These are phyloP conservation scores for Hydra vulgaris DNA, from an alignment of 30 jellyfish, hydroid and myxozoan species.

Conservation along the genomic window DNA sequence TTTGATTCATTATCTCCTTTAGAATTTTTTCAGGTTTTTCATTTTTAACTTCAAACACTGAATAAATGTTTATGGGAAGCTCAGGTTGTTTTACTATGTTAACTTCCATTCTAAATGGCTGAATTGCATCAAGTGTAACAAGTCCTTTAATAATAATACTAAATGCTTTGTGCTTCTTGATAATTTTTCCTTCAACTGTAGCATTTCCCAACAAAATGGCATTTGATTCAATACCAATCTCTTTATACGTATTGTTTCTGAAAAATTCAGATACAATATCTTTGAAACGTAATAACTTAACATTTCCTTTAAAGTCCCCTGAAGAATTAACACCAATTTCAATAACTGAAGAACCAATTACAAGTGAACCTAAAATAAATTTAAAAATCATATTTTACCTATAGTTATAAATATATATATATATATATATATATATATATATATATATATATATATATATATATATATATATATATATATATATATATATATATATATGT, in stretches of 20 bases:
- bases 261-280: conserved; percentile 51
- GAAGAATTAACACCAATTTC: conserved; percentile 16
- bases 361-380: conserved; percentile 29
- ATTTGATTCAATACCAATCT: conserved; percentile 43
- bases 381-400: neutral
- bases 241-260: conserved; percentile 9
- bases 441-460: no score
- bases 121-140: conserved; percentile 26
- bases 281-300: conserved; percentile 24
- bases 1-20: conserved; percentile 46
- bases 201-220: conserved; percentile 46
- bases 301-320: conserved; percentile 34
- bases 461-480: no score
- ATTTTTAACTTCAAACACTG: conserved; percentile 54
- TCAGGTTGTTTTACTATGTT: conserved; percentile 48
- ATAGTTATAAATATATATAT: no score
- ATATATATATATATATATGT: no score
- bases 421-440: neutral
- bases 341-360: conserved; percentile 23
- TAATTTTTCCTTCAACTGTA: conserved; percentile 41
- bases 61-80: conserved; percentile 28
- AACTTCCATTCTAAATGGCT: conserved; percentile 40
- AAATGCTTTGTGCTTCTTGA: conserved; percentile 35
- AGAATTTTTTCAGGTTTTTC: conserved; percentile 55
- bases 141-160: conserved; percentile 40